Conservation (phyloP, 1,140 invertebrate genomes). For the Harpegnathos saltator region DNA sequence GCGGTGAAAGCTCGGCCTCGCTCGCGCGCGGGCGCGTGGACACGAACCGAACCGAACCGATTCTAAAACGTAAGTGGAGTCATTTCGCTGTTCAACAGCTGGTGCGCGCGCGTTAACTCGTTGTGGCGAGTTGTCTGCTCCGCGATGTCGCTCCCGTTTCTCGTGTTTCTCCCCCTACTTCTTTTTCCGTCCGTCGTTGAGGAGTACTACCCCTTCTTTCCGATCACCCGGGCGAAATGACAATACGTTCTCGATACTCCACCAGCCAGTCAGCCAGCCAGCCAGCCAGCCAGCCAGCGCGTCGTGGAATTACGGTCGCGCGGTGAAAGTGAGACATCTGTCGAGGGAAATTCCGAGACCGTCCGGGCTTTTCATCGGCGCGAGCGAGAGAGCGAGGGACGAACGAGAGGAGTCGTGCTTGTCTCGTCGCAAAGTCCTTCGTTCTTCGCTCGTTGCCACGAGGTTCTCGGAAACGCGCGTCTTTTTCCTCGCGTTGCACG, state of each 20-base stretch:
- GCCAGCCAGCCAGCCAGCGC: background rate
- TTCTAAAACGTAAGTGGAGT: conserved; percentile 77
- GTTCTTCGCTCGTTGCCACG: conserved; percentile 11
- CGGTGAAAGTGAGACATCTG: conserved; percentile 54
- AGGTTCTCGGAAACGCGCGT: conserved; percentile 8
- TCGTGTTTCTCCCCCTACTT: background rate
- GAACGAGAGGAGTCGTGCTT: background rate
- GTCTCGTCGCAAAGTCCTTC: background rate
- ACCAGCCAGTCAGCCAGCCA: background rate
- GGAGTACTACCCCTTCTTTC: conserved; percentile 17
- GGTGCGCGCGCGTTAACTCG: conserved; percentile 77
- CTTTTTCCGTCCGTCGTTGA: conserved; percentile 19
- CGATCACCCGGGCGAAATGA: conserved; percentile 34
- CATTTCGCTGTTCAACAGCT: conserved; percentile 83
- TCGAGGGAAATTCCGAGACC: conserved; percentile 32
- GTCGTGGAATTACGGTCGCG: conserved; percentile 7
- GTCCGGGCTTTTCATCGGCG: conserved; percentile 24
- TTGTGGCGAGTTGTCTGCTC: conserved; percentile 73
- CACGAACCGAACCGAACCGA: conserved; percentile 68
- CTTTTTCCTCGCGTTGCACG: conserved; percentile 7
- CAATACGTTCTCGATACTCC: conserved; percentile 24
- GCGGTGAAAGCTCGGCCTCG: conserved; percentile 81
- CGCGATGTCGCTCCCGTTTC: conserved; percentile 63
- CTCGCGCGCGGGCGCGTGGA: no score
- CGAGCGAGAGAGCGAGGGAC: background rate